Base-by-base conservation (phyloP, 2,888 invertebrate species). In the Agrochola lychnidis region DNA sequence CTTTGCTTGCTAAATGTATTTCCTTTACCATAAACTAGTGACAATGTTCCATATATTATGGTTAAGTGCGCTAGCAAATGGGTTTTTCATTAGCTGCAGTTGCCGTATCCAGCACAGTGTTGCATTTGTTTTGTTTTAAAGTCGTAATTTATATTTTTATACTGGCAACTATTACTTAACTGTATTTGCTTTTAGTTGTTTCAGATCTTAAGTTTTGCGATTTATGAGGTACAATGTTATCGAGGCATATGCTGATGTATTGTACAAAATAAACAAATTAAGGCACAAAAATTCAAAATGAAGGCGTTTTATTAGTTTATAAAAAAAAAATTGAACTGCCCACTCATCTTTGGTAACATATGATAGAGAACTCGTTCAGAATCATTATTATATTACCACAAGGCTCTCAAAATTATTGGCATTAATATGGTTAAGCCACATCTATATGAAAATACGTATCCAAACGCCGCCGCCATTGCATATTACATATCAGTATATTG, bases 41-140 rank as follows among this genome's bases (percentile, higher is more conserved):
- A 73, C 78, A 69, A 42, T 42, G 66, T 72, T 66, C 69, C 78
- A 72, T 74, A 70, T 69, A 72, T 81, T 74, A 83, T 56, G 36
- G 83, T 40, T 42, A 70, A 83, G 71, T 73, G 81, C 73, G 25
- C 73, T 78, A 68, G 57, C 78, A 82, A 83, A 85, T 83, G 73
- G 73, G 14, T 78, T 82, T 85, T 83, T 85, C 82, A 82, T 82
- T 85, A 85, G 78, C 71, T 45, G 48, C 72, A 67, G 70, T 84
- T 70, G 63, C 57, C 78, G 64, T 56, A 51, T 81, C 73, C 69
- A 72, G 76, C 48, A 71, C 59, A 48, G 12, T 19, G 66, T 22
- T 61, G 64, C 59, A 56, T 56, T 84, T 51, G 19, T 61, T 59
- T 62, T 42, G 42, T 42, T 61, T 71, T 42, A 22, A 25, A 73